Evolutionary conservation across 2,888 invertebrate genomes (phyloP).

Genomic region (Helleia helle): DNA sequence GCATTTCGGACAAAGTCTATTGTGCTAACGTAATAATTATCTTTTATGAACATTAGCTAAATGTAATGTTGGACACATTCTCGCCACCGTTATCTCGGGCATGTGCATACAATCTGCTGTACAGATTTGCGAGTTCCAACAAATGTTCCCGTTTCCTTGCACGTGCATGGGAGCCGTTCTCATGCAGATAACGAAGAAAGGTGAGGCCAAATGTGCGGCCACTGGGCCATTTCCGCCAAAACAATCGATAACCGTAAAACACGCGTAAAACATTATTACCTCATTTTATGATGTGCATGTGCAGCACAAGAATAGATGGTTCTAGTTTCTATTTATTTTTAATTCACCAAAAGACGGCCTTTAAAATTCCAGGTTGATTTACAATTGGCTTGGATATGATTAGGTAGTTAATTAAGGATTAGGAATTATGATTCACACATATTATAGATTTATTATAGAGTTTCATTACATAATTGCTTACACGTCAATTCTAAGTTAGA

Average conservation of each 20-base stretch:
- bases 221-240: slow-evolving; percentile 37
- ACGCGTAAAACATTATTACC: slow-evolving; percentile 19
- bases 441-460: too few species aligned
- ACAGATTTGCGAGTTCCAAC: slow-evolving; percentile 56
- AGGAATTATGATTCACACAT: too few species aligned
- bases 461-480: too few species aligned
- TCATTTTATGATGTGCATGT: slow-evolving; percentile 19
- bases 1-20: background rate
- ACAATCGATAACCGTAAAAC: slow-evolving; percentile 21
- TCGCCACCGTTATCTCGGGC: slow-evolving; percentile 39
- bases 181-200: slow-evolving; percentile 58
- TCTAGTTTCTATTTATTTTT: slow-evolving; percentile 14
- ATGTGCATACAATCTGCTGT: slow-evolving; percentile 46
- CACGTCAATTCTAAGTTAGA: too few species aligned
- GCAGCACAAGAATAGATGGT: slow-evolving; percentile 11
- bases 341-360: too few species aligned
- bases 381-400: too few species aligned
- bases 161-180: slow-evolving; percentile 56
- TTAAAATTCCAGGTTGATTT: too few species aligned
- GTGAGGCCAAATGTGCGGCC: slow-evolving; percentile 45
- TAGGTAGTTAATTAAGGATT: too few species aligned
- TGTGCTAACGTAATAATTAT: background rate
- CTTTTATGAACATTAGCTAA: background rate
- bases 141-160: slow-evolving; percentile 40
- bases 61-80: slow-evolving; percentile 21